phyloP scores from a whole-genome alignment of 1,140 invertebrate genomes.

The Drosophila kurseongensis region DNA sequence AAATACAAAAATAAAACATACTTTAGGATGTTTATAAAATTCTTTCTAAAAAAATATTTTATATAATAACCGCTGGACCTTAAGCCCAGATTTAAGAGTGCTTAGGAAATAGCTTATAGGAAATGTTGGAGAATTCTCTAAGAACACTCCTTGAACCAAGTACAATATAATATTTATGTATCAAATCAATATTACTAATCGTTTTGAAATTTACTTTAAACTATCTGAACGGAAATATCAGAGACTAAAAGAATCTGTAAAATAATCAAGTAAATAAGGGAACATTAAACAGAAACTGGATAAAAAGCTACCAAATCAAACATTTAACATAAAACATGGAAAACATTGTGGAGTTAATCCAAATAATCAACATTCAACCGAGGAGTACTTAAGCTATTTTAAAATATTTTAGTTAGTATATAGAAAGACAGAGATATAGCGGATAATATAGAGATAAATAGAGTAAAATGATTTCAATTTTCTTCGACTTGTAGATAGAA shows the following conservation, averaged over 20 bases:
- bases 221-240: slow-evolving; percentile 26
- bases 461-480: slow-evolving; percentile 60
- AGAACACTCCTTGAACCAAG: slow-evolving; percentile 3
- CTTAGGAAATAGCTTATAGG: slow-evolving; percentile 23
- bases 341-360: slow-evolving; percentile 38
- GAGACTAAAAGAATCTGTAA: slow-evolving; percentile 36
- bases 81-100: slow-evolving; percentile 17
- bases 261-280: slow-evolving; percentile 18
- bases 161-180: slow-evolving; percentile 6
- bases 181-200: slow-evolving; percentile 18
- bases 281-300: slow-evolving; percentile 30
- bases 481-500: slow-evolving; percentile 40
- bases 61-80: slow-evolving; percentile 18
- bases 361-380: slow-evolving; percentile 54
- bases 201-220: slow-evolving; percentile 7
- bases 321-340: slow-evolving; percentile 53
- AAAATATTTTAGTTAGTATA: slow-evolving; percentile 64
- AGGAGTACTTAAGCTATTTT: slow-evolving; percentile 66
- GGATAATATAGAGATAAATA: slow-evolving; percentile 48
- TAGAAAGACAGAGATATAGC: slow-evolving; percentile 63
- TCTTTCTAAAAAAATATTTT: slow-evolving; percentile 5
- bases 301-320: slow-evolving; percentile 43
- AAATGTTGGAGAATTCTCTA: slow-evolving; percentile 21
- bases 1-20: slow-evolving; percentile 7
- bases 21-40: neutral